Conservation (phyloP, 2,888 invertebrate species). For the Dugesia japonica region DNA sequence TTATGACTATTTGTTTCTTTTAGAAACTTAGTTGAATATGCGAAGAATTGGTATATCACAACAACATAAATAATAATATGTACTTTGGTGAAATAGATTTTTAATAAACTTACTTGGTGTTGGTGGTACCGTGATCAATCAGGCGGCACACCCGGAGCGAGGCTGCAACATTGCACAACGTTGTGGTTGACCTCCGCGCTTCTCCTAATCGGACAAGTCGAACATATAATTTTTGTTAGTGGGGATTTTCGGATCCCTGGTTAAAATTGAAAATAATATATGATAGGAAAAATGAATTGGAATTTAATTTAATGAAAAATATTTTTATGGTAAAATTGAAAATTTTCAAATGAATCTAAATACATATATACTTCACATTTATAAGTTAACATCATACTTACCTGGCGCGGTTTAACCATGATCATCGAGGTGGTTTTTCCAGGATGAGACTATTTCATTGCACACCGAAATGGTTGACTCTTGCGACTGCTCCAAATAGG, state of each 20-base stretch:
- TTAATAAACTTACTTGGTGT: conserved; percentile 24
- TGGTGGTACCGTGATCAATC: conserved; percentile 9
- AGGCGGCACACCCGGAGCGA: conserved; percentile 24
- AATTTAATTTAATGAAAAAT: no score
- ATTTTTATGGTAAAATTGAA: no score
- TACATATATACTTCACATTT: no score
- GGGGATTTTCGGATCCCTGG: conserved; percentile 14
- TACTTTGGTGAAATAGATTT: no score
- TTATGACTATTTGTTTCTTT: no score
- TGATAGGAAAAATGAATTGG: no score
- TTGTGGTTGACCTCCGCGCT: conserved; percentile 14
- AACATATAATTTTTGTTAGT: conserved; percentile 23
- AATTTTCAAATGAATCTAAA: no score
- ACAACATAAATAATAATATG: no score
- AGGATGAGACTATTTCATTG: conserved; percentile 16
- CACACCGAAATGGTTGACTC: conserved; percentile 17
- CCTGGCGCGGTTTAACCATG: conserved; percentile 25
- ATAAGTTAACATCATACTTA: no score
- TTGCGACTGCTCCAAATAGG: conserved; percentile 7
- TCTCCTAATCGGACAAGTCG: conserved; percentile 17
- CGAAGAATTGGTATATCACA: no score
- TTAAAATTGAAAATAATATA: neutral
- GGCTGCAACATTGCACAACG: conserved; percentile 13
- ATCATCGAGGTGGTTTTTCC: conserved; percentile 24
- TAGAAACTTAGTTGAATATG: no score